These are phyloP conservation scores for Pelosia muscerda DNA, from an alignment of 2,888 invertebrate species.

Conservation along the genomic window DNA sequence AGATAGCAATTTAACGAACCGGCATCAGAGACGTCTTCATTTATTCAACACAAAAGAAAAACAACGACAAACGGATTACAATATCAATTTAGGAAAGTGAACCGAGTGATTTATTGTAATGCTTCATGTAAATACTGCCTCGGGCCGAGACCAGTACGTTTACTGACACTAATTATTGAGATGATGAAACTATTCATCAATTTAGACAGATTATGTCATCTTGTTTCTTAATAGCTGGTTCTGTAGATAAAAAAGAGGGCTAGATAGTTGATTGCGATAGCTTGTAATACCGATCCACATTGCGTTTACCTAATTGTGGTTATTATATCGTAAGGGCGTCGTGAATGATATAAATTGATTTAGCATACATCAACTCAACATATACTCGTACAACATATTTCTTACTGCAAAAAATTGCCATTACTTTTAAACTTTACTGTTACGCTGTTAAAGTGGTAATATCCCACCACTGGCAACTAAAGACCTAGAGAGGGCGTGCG, in stretches of 20 bases:
- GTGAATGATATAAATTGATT: no score
- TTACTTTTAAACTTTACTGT: no score
- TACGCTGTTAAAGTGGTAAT: no score
- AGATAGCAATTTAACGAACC: constrained; percentile 86
- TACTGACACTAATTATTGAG: constrained; percentile 65
- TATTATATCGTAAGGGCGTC: no score
- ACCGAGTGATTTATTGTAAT: constrained; percentile 82
- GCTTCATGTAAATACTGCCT: constrained; percentile 77
- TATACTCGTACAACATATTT: no score
- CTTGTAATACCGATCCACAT: neutral
- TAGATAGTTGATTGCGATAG: no score
- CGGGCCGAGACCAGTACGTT: constrained; percentile 53
- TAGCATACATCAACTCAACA: no score
- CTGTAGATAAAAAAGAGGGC: constrained; percentile 6
- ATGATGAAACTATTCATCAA: constrained; percentile 47
- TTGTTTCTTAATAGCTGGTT: constrained; percentile 42
- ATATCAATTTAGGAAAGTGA: constrained; percentile 87
- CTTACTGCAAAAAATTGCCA: no score
- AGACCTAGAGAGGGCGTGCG: no score
- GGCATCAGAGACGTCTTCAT: constrained; percentile 84
- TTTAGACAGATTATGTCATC: constrained; percentile 51
- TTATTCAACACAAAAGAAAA: constrained; percentile 81
- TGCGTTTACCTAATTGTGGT: no score
- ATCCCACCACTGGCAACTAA: no score
- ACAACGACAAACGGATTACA: constrained; percentile 80